Evolutionary conservation across 2,113 vertebrate genomes (phyloP).

Genomic region (Bucco capensis): DNA sequence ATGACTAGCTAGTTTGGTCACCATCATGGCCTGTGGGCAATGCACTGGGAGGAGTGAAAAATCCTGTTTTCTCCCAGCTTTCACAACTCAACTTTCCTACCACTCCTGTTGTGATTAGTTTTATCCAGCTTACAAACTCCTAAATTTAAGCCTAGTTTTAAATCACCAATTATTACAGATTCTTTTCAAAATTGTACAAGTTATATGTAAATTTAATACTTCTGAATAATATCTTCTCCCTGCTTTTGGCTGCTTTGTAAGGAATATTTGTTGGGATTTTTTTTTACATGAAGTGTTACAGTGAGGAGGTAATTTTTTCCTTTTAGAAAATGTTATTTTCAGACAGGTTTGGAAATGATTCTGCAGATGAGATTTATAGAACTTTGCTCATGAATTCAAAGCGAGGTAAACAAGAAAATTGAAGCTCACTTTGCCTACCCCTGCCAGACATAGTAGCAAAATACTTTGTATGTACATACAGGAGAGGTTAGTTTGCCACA

Average conservation of each 20-base stretch:
- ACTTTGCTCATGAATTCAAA: conserved; percentile 31
- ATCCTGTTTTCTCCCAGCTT: background rate
- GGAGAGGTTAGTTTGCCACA: background rate
- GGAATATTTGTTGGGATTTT: background rate
- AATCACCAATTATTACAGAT: background rate
- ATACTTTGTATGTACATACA: background rate
- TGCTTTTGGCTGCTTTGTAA: background rate
- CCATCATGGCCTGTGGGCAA: background rate
- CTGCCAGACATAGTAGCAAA: background rate
- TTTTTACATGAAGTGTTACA: background rate
- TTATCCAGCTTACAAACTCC: background rate
- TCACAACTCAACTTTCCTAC: background rate
- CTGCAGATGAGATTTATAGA: background rate
- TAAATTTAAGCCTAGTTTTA: background rate
- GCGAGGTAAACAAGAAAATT: background rate
- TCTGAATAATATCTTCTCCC: background rate
- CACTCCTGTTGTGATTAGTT: background rate
- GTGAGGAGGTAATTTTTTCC: background rate
- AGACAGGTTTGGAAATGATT: background rate
- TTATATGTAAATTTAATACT: background rate
- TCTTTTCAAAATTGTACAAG: background rate
- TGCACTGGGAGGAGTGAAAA: background rate
- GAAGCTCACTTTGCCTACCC: background rate
- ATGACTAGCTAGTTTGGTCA: background rate
- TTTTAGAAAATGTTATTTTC: conserved; percentile 14